phyloP scores from a whole-genome alignment of 2,888 invertebrate species.

The Limenitis camilla region DNA sequence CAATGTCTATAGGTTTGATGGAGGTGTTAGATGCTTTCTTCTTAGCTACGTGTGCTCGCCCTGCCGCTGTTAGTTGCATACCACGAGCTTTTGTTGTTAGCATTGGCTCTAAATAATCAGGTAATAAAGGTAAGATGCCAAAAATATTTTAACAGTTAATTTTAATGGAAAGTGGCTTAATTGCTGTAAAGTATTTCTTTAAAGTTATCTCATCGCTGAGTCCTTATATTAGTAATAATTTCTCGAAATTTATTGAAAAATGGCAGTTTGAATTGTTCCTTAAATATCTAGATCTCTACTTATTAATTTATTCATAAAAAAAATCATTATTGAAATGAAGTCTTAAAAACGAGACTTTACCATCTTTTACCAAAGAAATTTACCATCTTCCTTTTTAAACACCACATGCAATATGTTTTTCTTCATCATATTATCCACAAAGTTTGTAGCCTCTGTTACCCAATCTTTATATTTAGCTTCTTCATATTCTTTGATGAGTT shows the following conservation, averaged over 20 bases:
- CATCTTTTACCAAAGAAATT: constrained; percentile 32
- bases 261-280: too few species aligned
- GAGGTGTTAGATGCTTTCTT: constrained; percentile 47
- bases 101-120: constrained; percentile 25
- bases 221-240: too few species aligned
- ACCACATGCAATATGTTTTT: constrained; percentile 78
- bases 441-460: constrained; percentile 76
- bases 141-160: too few species aligned
- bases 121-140: too few species aligned
- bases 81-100: constrained; percentile 34
- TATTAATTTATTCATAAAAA: too few species aligned
- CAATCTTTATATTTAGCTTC: constrained; percentile 82
- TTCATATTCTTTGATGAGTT: constrained; percentile 84
- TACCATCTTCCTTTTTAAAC: constrained; percentile 54
- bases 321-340: too few species aligned
- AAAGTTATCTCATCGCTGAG: too few species aligned
- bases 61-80: constrained; percentile 60
- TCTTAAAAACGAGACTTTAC: constrained; percentile 30
- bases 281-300: constrained; percentile 30
- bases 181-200: too few species aligned
- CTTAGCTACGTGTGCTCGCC: constrained; percentile 52
- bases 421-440: constrained; percentile 80
- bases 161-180: too few species aligned
- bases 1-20: constrained; percentile 49
- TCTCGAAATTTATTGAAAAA: too few species aligned